A percentile compares a stretch with the other conserved stretches of the same genome.
These are phyloP conservation scores for Anthopleura sola DNA, from an alignment of 64 coral and sea anemone species.

Conservation along the genomic window DNA sequence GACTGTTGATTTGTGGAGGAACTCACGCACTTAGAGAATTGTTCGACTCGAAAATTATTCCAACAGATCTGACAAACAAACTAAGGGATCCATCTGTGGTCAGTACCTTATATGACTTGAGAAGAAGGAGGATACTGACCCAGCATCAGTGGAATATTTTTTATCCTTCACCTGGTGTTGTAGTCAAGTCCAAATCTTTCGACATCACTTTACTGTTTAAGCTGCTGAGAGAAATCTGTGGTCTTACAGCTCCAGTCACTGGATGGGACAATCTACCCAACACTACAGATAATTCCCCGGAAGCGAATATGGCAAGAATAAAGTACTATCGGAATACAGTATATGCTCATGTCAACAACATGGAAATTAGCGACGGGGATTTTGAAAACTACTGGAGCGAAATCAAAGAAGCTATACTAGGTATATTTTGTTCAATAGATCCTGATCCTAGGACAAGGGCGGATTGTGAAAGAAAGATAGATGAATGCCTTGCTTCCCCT, in stretches of 20 bases:
- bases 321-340: neutral
- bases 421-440: neutral
- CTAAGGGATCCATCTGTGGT: neutral
- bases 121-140: slow-evolving; percentile 1
- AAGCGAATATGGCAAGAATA: slow-evolving; percentile 3
- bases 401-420: neutral
- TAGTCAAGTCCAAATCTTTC: slow-evolving; percentile 13
- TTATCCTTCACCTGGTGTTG: slow-evolving; percentile 34
- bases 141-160: slow-evolving; percentile 45
- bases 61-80: neutral
- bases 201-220: slow-evolving; percentile 66
- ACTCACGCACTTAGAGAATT: slow-evolving; percentile 23
- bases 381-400: neutral
- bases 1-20: slow-evolving; percentile 42
- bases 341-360: neutral
- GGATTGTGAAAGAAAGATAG: neutral
- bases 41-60: neutral
- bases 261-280: slow-evolving; percentile 59
- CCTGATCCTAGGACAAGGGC: neutral
- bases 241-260: slow-evolving; percentile 15
- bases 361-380: neutral
- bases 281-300: neutral
- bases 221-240: slow-evolving; percentile 42
- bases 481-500: neutral
- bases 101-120: neutral